Base-by-base conservation (phyloP, 2,888 invertebrate genomes). In the Harpagoxenus sublaevis region DNA sequence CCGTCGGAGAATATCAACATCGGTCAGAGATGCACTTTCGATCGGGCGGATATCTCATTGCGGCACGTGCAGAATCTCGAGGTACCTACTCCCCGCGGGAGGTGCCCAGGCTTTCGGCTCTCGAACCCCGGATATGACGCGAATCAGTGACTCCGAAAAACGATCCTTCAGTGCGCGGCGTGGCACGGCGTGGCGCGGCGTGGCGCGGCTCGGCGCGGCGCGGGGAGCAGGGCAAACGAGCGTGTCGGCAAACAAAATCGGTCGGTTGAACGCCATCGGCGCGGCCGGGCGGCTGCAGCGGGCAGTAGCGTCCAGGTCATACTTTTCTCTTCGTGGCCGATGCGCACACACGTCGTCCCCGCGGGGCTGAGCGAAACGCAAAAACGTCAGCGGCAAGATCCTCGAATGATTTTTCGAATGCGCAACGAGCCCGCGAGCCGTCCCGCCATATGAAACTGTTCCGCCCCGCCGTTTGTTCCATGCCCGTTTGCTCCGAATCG, bases 231-330 rank as follows among this genome's bases (percentile, higher is more conserved):
- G 48, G 55, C 84, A 85, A 66, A 45, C 85, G 92, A 91, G 92
- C 92, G 92, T 94, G 94, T 95, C 93, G 93, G 94, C 92, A 94
- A 95, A 94, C 94, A 94, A 90, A 94, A 92, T 91, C 94, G 92
- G 86, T 92, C 92, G 92, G 90, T 91, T 91, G 93, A 92, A 89
- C 77, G 73, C 78, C 84, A 85, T 84, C 84, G 84, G 66, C 8
- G 42, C 75, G 71, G n/a, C 48, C 23, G 66, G 42, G 42, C 75
- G 71, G n/a, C 48, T 62, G 75, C 82, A 31, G 23, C 82, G 62
- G 39, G 60, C 74, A 57, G 73, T 12, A 51, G 73, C 85, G 83
- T 55, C 85, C 53, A 75, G 83, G 45, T 78, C 51, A 65, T 28
- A 3, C 55, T 62, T 3, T 57, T 78, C 65, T 83, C 81, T 75